Evolutionary conservation across 92 coral and sea anemone species (phyloP).

Genomic region (Palythoa caribaeorum): DNA sequence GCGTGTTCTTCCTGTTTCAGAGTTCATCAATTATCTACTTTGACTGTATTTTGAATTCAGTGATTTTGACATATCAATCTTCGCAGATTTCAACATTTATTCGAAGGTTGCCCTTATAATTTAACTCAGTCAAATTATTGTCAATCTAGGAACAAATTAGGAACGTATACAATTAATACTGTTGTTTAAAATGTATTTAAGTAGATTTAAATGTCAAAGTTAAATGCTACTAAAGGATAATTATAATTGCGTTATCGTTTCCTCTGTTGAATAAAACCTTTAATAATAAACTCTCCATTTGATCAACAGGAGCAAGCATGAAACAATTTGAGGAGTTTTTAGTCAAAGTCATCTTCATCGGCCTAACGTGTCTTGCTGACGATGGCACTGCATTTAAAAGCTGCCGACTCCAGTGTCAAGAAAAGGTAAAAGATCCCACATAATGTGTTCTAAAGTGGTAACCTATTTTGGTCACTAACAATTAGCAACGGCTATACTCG

Average conservation of each 20-base stretch:
- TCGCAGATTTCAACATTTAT: neutral
- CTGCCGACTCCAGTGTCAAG: neutral
- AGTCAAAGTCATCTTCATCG: neutral
- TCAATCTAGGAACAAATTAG: neutral
- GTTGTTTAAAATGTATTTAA: neutral
- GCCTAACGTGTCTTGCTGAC: neutral
- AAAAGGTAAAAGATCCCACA: neutral
- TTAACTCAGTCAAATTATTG: neutral
- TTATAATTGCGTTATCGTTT: neutral
- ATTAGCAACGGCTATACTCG: neutral
- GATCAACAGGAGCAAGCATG: neutral
- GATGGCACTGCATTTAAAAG: neutral
- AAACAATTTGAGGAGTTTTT: neutral
- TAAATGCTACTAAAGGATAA: too few relatives aligned
- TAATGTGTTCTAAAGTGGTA: neutral
- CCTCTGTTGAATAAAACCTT: neutral
- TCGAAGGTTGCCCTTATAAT: neutral
- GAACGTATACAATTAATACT: neutral
- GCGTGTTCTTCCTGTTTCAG: neutral
- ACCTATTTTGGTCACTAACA: neutral
- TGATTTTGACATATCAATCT: neutral
- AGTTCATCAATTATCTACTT: neutral
- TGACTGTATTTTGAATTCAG: neutral
- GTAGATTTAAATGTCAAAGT: neutral
- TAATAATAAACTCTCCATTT: neutral